These are phyloP conservation scores for Conchocele bisecta DNA, from an alignment of 2,888 invertebrate genomes.

Conservation along the genomic window DNA sequence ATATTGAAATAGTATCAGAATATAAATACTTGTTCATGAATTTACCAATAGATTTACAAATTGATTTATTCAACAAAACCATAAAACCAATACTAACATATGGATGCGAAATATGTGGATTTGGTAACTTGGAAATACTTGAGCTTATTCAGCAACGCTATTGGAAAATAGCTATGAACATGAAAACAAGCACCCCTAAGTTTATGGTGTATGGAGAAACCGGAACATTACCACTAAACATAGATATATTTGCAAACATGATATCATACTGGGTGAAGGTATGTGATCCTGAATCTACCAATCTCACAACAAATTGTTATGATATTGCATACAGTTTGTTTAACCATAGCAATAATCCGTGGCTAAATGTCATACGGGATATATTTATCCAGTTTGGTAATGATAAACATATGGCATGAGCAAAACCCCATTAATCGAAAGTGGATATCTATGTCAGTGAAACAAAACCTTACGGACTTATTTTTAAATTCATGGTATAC, in stretches of 20 bases:
- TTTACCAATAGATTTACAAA: not conserved
- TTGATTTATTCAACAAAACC: not conserved
- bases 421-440: not conserved
- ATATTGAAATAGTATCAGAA: not conserved
- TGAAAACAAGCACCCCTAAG: not conserved
- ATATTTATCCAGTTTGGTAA: not conserved
- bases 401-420: not conserved
- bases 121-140: not conserved
- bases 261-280: conserved; percentile 1
- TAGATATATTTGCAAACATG: not conserved
- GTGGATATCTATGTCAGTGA: not conserved
- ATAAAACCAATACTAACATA: not conserved
- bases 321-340: no score
- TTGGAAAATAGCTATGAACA: not conserved
- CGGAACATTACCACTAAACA: not conserved
- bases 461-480: not conserved
- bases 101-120: conserved; percentile 3
- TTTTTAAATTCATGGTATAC: not conserved
- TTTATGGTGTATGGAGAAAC: conserved; percentile 1
- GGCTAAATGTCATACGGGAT: no score
- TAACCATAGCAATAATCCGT: no score
- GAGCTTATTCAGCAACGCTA: not conserved
- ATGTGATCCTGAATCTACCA: not conserved
- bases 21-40: not conserved
- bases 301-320: no score